Conservation (phyloP, 2,113 vertebrate species). For the Etheostoma cragini region DNA sequence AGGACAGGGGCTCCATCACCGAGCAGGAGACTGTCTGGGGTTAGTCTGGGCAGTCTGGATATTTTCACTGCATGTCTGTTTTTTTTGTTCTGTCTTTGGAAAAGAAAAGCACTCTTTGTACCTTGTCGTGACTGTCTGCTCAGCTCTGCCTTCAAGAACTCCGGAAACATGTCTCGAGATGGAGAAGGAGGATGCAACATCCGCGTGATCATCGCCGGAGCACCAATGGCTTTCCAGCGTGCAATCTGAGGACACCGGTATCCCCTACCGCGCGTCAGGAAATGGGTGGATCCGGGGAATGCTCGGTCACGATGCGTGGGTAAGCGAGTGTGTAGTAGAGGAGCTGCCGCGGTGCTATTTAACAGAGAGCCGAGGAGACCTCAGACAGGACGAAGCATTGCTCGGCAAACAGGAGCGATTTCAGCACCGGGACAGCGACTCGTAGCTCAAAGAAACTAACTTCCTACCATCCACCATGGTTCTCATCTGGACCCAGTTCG, state of each 20-base stretch:
- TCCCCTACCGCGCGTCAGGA: constrained; percentile 74
- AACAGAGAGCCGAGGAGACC: constrained; percentile 56
- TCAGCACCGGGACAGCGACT: constrained; percentile 80
- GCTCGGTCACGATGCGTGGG: constrained; percentile 82
- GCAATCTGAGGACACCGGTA: constrained; percentile 71
- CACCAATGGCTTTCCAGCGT: constrained; percentile 66
- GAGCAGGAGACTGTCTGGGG: constrained; percentile 21
- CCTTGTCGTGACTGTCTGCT: constrained; percentile 74
- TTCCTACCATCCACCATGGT: constrained; percentile 72
- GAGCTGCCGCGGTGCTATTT: constrained; percentile 65
- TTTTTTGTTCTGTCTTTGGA: constrained; percentile 48
- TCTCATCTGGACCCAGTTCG: constrained; percentile 87
- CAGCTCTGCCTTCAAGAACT: constrained; percentile 73
- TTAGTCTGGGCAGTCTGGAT: constrained; percentile 40
- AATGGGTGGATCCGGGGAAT: constrained; percentile 78
- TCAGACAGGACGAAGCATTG: constrained; percentile 51
- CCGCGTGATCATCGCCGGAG: constrained; percentile 67
- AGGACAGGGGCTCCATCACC: constrained; percentile 41
- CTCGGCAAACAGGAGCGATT: constrained; percentile 10
- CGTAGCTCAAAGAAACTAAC: constrained; percentile 11
- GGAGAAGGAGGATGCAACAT: constrained; percentile 80
- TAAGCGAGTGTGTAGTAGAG: constrained; percentile 58
- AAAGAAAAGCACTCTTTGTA: constrained; percentile 8
- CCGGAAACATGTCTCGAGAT: constrained; percentile 83
- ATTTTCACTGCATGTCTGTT: constrained; percentile 18